Evolutionary conservation across 2,113 vertebrate genomes (phyloP), one percentile per base, ranked within the genome.

Genomic region (Felis catus): DNA sequence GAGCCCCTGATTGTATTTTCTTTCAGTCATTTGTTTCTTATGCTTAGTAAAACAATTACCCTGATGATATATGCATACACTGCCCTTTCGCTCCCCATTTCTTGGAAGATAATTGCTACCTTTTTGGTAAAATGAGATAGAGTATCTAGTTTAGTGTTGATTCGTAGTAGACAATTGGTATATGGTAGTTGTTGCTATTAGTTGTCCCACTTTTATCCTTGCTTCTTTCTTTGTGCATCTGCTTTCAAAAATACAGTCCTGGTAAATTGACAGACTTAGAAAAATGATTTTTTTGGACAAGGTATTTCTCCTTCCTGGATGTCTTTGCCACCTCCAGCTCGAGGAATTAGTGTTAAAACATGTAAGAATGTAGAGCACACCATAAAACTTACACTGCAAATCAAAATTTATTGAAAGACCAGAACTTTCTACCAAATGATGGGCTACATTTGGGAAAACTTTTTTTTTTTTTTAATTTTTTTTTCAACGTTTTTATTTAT

Each of bases 401-500:
- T 92, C 12, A 95, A 93, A 87, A 89, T 66, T 11, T 79, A 78
- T 48, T 48, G 6, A 86, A 90, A 95, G 55, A 73, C 33, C 13
- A 93, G 65, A 73, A 53, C 21, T 90, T 97, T 82, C 45, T 93
- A 68, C 19, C 84, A 85, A 89, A 76, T 71, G 19, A 65, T 91
- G 55, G 51, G 21, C 53, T 94, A 8, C 16, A 41, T 39, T 39
- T 39, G 39, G 39, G 39, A 39, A 39, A 39, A 39, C 33, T 6
- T 91, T 93, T 89, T 36, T 36, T 36, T 39, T 39, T 39, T 39
- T 39, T 39, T 39, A 36, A 36, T 39, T 39, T 39, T 39, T 39
- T 39, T 39, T 39, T 39, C 39, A 39, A 39, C 39, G 39, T 36
- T 36, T 39, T 39, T 39, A 39, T 39, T 39, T 39, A 39, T 39